Evolutionary conservation across 64 coral and sea anemone genomes (phyloP).

Genomic region (Stichodactyla helianthus): DNA sequence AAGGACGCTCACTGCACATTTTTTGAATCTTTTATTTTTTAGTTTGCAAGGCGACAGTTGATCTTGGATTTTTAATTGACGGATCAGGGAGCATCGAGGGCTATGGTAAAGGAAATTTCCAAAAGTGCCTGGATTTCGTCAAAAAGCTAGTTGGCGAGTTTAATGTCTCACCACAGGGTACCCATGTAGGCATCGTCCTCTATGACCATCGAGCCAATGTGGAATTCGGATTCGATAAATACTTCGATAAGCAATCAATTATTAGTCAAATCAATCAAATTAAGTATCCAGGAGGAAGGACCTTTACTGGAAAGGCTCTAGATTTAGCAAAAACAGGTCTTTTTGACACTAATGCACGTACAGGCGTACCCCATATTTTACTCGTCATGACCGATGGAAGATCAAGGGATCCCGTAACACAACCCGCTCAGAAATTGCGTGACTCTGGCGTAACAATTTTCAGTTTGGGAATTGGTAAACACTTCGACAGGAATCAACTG

Average conservation of each 20-base stretch:
- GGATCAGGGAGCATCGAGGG: conserved; percentile 48
- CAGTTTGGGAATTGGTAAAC: conserved; percentile 50
- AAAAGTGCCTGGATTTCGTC: conserved; percentile 49
- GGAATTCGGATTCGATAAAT: conserved; percentile 13
- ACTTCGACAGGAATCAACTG: conserved; percentile 3
- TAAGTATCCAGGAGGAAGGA: conserved; percentile 47
- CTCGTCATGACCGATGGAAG: conserved; percentile 51
- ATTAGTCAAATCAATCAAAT: neutral
- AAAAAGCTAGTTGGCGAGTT: conserved; percentile 26
- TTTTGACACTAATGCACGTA: conserved; percentile 24
- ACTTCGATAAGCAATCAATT: neutral
- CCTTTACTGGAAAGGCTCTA: conserved; percentile 44
- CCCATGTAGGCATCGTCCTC: conserved; percentile 32
- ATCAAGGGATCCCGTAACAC: conserved; percentile 31
- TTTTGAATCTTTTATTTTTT: too few relatives aligned
- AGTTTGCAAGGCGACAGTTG: conserved; percentile 65
- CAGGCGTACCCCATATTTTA: conserved; percentile 32
- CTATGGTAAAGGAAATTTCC: conserved; percentile 47
- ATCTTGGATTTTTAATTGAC: conserved; percentile 61
- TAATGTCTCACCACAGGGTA: neutral
- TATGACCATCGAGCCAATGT: neutral
- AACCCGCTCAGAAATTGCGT: conserved; percentile 19
- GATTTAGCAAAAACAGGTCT: neutral
- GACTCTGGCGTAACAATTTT: conserved; percentile 35
- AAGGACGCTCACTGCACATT: too few relatives aligned